Conservation (phyloP, 2,113 vertebrate genomes). For the Fregata magnificens region DNA sequence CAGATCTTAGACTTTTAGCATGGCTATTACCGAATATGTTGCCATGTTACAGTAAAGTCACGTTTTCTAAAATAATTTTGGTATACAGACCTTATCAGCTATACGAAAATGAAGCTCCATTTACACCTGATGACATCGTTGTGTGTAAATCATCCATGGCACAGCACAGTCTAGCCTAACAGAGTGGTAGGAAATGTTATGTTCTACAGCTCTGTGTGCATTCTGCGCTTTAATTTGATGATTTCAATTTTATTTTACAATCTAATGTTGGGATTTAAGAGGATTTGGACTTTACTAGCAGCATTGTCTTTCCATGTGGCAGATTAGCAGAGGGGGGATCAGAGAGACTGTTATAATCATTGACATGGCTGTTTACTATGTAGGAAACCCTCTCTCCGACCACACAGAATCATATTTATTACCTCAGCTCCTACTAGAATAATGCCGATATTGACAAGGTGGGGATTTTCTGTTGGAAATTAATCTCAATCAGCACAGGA, state of each 20-base stretch:
- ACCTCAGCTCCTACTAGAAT: neutral
- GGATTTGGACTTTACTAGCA: slow-evolving; percentile 62
- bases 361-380: neutral
- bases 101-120: neutral
- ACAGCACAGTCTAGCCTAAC: neutral
- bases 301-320: slow-evolving; percentile 43
- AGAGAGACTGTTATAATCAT: neutral
- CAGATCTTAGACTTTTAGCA: neutral
- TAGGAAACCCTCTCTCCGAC: neutral
- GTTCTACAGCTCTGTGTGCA: neutral
- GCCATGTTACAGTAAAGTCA: neutral
- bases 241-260: slow-evolving; percentile 41
- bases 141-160: neutral
- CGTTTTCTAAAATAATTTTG: neutral
- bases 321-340: slow-evolving; percentile 29
- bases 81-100: neutral
- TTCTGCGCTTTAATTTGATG: neutral
- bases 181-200: neutral
- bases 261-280: slow-evolving; percentile 55
- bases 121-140: neutral
- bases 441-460: neutral
- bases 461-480: neutral
- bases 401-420: neutral
- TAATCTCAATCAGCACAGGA: neutral
- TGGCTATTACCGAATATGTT: neutral